Evolutionary conservation across 2,113 vertebrate genomes (phyloP).

Genomic region (Prietella phreatophila): DNA sequence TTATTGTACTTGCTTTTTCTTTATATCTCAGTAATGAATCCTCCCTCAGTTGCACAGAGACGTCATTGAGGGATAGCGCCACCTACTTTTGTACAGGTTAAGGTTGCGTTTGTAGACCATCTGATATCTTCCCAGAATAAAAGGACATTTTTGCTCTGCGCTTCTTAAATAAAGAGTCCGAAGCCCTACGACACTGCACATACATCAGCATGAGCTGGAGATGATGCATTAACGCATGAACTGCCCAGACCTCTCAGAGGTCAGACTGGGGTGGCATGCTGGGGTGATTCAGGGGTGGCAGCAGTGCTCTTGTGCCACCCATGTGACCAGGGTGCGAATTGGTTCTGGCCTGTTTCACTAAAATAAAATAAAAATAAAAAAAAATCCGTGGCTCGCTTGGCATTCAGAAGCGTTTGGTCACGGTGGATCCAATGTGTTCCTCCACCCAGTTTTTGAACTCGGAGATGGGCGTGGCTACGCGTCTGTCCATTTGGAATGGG

Average conservation of each 20-base stretch:
- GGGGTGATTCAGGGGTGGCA: constrained; percentile 4
- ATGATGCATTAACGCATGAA: neutral
- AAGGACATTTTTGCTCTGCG: neutral
- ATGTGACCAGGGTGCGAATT: neutral
- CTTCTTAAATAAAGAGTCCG: neutral
- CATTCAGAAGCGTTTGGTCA: constrained; percentile 15
- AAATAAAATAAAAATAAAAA: no score
- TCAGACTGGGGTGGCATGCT: neutral
- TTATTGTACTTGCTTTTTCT: neutral
- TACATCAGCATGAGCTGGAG: neutral
- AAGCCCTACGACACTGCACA: neutral
- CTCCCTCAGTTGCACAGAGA: neutral
- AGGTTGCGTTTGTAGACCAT: neutral
- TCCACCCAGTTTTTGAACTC: constrained; percentile 29
- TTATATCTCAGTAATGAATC: neutral
- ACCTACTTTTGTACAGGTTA: neutral
- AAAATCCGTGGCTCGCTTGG: constrained; percentile 3
- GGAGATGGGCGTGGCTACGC: constrained; percentile 36
- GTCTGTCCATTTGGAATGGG: constrained; percentile 33
- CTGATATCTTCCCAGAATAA: neutral
- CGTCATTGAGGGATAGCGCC: neutral
- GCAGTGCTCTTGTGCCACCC: neutral
- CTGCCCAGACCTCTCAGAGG: neutral
- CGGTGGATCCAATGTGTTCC: constrained; percentile 6
- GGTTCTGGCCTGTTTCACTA: neutral